phyloP scores from a whole-genome alignment of 2,888 invertebrate genomes.

The Eupithecia abbreviata region DNA sequence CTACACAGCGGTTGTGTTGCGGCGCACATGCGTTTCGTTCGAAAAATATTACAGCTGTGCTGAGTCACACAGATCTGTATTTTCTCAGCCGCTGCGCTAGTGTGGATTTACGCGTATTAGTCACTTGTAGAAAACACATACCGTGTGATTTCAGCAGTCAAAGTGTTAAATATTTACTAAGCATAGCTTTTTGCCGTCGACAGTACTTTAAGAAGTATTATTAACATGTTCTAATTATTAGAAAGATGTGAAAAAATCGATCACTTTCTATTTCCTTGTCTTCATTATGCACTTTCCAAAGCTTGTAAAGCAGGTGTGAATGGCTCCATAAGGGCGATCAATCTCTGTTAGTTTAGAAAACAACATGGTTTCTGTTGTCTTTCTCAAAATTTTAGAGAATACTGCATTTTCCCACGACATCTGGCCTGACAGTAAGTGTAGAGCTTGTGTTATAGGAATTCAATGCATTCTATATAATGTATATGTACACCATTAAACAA shows the following conservation, averaged over 20 bases:
- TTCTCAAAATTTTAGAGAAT: neutral
- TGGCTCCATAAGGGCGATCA: constrained; percentile 7
- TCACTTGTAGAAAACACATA: too few species aligned
- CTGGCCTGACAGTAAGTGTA: neutral
- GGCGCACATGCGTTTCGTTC: too few species aligned
- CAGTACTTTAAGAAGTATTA: neutral
- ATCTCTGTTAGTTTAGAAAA: constrained; percentile 27
- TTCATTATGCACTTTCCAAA: constrained; percentile 43
- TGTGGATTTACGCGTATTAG: too few species aligned
- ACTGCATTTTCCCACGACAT: neutral
- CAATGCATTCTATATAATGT: neutral
- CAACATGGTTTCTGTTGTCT: neutral
- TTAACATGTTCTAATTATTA: constrained; percentile 36
- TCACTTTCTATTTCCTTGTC: constrained; percentile 45
- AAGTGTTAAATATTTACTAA: neutral
- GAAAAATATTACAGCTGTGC: too few species aligned
- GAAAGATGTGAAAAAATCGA: constrained; percentile 39
- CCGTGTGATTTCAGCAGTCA: too few species aligned
- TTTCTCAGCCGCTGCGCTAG: too few species aligned
- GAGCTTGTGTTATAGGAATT: neutral
- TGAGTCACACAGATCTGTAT: too few species aligned
- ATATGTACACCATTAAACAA: neutral
- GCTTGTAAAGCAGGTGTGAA: constrained; percentile 19
- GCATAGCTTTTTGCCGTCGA: neutral
- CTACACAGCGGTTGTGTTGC: too few species aligned